phyloP scores from a whole-genome alignment of 2,797 vertebrate species.

The Picus viridis region DNA sequence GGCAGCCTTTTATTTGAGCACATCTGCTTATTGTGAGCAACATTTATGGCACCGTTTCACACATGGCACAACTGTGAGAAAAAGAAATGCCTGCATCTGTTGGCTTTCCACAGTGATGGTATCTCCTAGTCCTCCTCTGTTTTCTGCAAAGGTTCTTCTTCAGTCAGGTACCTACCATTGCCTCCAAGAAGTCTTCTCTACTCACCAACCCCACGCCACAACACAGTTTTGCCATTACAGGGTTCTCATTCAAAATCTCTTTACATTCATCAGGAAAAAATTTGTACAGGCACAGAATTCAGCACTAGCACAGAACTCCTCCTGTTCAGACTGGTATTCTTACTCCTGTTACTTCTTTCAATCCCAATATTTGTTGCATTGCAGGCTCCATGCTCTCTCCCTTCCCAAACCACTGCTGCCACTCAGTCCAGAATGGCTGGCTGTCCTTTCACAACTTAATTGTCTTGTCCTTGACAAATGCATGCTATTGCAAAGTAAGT shows the following conservation, averaged over 20 bases:
- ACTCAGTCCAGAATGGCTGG: not conserved
- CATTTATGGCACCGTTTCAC: not conserved
- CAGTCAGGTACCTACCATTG: not conserved
- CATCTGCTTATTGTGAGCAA: not conserved
- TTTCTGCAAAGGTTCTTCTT: not conserved
- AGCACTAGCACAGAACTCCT: not conserved
- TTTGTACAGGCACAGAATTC: not conserved
- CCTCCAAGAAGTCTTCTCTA: not conserved
- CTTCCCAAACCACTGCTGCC: not conserved
- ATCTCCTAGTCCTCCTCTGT: not conserved
- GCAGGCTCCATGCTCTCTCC: not conserved
- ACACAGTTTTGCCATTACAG: not conserved
- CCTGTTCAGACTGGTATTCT: not conserved
- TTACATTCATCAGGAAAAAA: not conserved
- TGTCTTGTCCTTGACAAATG: not conserved
- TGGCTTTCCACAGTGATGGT: not conserved
- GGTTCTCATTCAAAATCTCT: not conserved
- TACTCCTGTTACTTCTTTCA: not conserved
- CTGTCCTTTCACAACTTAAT: not conserved
- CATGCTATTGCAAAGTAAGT: not conserved
- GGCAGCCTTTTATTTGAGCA: not conserved
- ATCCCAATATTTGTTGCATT: not conserved
- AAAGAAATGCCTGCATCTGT: not conserved
- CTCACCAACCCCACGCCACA: not conserved
- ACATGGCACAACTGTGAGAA: not conserved